A percentile compares a stretch with the other conserved stretches of the same genome.
phyloP scores from a whole-genome alignment of 2,888 invertebrate species.

The Nyleta sp. region DNA sequence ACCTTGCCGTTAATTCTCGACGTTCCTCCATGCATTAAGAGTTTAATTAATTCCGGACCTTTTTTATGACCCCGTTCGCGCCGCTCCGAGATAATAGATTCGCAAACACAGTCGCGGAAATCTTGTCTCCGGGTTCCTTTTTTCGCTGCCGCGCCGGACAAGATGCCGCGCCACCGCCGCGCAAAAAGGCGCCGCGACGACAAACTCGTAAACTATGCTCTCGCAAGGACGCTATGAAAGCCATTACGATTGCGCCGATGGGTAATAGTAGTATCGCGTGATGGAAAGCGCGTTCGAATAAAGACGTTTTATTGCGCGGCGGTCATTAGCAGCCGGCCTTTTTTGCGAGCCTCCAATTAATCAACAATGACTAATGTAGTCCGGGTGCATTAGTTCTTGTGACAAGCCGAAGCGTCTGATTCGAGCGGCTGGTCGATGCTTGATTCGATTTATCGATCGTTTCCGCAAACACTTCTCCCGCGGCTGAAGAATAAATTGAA shows the following conservation, averaged over 20 bases:
- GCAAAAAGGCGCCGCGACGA: slow-evolving; percentile 35
- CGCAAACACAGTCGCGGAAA: slow-evolving; percentile 61
- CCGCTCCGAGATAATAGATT: slow-evolving; percentile 59
- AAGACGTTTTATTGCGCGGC: slow-evolving; percentile 45
- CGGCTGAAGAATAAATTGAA: slow-evolving; percentile 57
- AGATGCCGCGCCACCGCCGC: slow-evolving; percentile 13
- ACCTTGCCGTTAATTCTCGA: slow-evolving; percentile 61
- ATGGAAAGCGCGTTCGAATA: slow-evolving; percentile 43
- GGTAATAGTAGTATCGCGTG: slow-evolving; percentile 59
- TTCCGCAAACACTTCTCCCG: slow-evolving; percentile 39
- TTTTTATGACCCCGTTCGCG: slow-evolving; percentile 52
- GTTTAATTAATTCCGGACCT: slow-evolving; percentile 74
- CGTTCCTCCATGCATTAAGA: slow-evolving; percentile 68
- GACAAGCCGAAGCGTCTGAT: slow-evolving; percentile 1
- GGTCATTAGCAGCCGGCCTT: slow-evolving; percentile 25
- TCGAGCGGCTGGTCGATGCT: slow-evolving; percentile 3
- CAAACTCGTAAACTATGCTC: slow-evolving; percentile 43
- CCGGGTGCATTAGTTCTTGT: slow-evolving; percentile 5
- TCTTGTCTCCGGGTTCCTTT: slow-evolving; percentile 40
- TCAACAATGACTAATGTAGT: slow-evolving; percentile 32
- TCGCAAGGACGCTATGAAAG: slow-evolving; percentile 30
- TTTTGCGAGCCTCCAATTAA: slow-evolving; percentile 28
- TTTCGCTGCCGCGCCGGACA: slow-evolving; percentile 2
- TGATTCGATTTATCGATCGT: slow-evolving; percentile 51
- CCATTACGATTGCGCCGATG: slow-evolving; percentile 43